Percentiles rank a stretch among this genome's conserved stretches.
phyloP scores from a whole-genome alignment of 2,797 vertebrate species.

The Pseudochromis fuscus region DNA sequence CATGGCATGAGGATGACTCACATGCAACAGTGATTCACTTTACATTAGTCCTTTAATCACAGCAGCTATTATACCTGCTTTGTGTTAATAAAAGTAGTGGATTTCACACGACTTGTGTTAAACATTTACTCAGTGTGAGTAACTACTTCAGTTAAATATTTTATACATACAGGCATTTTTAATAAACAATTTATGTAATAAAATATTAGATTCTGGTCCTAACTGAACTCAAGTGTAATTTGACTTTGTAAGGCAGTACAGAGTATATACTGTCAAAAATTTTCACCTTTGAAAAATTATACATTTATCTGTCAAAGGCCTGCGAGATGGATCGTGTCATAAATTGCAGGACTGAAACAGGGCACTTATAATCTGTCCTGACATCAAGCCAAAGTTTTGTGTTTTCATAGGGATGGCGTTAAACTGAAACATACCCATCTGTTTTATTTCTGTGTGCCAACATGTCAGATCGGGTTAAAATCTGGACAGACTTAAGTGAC shows the following conservation, averaged over 20 bases:
- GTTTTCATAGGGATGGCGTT: constrained; percentile 80
- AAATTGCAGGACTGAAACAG: constrained; percentile 50
- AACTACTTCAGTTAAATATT: constrained; percentile 23
- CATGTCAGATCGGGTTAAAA: constrained; percentile 76
- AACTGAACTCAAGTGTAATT: neutral
- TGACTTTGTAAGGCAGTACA: neutral
- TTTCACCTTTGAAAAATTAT: constrained; percentile 38
- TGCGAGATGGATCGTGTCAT: constrained; percentile 63
- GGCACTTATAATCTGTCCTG: constrained; percentile 71
- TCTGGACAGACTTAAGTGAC: constrained; percentile 73
- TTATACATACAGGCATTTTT: no score
- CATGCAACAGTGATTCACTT: constrained; percentile 71
- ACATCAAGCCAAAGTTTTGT: constrained; percentile 75
- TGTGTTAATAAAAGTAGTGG: constrained; percentile 56
- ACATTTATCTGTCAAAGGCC: constrained; percentile 50
- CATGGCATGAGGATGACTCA: constrained; percentile 75
- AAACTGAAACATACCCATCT: constrained; percentile 82
- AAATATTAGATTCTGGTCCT: neutral
- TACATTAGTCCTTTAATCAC: constrained; percentile 70
- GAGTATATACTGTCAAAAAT: constrained; percentile 2
- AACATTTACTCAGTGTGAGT: constrained; percentile 52
- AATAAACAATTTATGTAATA: neutral
- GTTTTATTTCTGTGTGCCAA: constrained; percentile 78
- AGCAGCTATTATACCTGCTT: constrained; percentile 60
- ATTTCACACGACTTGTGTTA: constrained; percentile 38